Evolutionary conservation across 2,888 invertebrate species (phyloP), one percentile per base, ranked within the genome.

Genomic region (Colostygia pectinataria): DNA sequence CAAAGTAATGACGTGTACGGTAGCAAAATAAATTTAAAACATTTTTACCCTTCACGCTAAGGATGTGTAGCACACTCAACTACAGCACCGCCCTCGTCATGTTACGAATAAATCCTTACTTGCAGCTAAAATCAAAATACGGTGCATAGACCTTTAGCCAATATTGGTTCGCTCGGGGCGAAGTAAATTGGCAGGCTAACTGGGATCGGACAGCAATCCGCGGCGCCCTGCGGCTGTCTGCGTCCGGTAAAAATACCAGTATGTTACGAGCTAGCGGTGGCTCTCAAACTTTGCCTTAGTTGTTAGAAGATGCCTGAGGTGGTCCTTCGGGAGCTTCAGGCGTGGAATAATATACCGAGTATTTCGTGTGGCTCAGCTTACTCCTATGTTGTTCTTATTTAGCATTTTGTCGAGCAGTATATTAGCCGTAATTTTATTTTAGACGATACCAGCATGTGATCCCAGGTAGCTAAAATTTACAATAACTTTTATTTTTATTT

Each of bases 121-220:
- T 33, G 37, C 29, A 43, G 44, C 52, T 49, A 53, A 60, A 56
- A 60, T 59, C 57, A 59, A 59, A 62, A 59, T 55, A 54, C 57
- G 42, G 53, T 42, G 43, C 44, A 48, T 31, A 46, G 41, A 55
- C 56, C 59, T 55, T 56, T 53, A 43, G 43, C 53, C 56, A 57
- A 62, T 65, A 65, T 61, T 57, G 57, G 53, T 50, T 38, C 24
- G 53, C 64, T 57, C 36, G 39, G 39, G 61, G 64, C 64, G 43
- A 49, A 41, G 48, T 60, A 64, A 64, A 66, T 66, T 66, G 65
- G 61, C 62, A 55, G 55, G 56, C 59, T 59, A 61, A 61, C 59
- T 52, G 58, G 52, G 43, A 52, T 49, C 46, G 42, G 48, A 43
- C 39, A 43, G 47, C 52, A 29, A 52, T 46, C 41, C 54, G 25